Evolutionary conservation across 2,888 invertebrate species (phyloP).

Genomic region (Allacma fusca): DNA sequence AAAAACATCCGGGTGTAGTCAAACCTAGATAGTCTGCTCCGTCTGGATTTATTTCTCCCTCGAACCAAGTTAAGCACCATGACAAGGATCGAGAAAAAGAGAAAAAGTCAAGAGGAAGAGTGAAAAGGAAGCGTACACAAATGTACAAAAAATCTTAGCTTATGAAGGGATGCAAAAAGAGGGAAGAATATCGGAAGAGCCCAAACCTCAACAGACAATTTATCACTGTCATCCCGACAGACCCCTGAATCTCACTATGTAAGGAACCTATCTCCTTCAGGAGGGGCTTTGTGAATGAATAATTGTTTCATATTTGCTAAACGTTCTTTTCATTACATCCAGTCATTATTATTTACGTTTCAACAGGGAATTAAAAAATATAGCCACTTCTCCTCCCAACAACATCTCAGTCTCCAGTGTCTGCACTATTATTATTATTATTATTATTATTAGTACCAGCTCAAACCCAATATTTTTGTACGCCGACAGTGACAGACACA

Average conservation of each 20-base stretch:
- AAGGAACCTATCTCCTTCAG: conserved; percentile 26
- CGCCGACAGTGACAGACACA: too few species aligned
- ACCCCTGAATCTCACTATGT: conserved; percentile 23
- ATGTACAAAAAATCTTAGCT: conserved; percentile 33
- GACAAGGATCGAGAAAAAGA: conserved; percentile 29
- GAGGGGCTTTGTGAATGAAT: conserved; percentile 53
- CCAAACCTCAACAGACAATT: conserved; percentile 54
- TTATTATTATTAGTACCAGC: too few species aligned
- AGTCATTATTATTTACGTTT: not conserved
- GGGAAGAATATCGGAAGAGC: conserved; percentile 32
- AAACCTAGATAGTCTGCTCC: too few species aligned
- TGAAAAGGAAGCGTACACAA: conserved; percentile 11
- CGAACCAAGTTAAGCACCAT: not conserved
- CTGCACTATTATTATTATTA: too few species aligned
- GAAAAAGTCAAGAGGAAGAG: conserved; percentile 30
- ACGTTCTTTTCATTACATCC: conserved; percentile 50
- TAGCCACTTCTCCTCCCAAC: too few species aligned
- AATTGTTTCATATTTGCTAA: conserved; percentile 57
- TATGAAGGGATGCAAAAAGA: conserved; percentile 32
- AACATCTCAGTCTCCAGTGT: too few species aligned
- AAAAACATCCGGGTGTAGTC: too few species aligned
- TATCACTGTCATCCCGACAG: conserved; percentile 55
- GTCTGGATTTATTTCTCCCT: too few species aligned
- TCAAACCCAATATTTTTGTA: too few species aligned
- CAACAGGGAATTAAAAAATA: not conserved